Evolutionary conservation across 2,113 vertebrate genomes (phyloP).

Genomic region (Archilochus colubris): DNA sequence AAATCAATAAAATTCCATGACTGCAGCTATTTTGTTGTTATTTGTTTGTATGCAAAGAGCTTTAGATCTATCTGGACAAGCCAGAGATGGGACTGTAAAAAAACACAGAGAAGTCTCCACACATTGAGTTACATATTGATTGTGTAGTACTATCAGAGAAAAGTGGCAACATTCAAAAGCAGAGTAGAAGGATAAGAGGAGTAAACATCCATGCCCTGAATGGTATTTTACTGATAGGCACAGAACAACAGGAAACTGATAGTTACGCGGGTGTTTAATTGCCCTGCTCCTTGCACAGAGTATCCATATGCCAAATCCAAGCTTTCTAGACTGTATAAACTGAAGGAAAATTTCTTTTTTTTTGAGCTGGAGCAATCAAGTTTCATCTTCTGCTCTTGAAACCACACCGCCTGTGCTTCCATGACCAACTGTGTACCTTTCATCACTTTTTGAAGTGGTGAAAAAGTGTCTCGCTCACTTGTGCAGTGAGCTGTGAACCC

Average conservation of each 20-base stretch:
- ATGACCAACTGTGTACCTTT: neutral
- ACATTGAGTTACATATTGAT: neutral
- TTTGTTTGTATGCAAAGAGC: conserved; percentile 4
- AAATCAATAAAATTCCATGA: neutral
- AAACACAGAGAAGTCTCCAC: neutral
- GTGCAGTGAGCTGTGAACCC: neutral
- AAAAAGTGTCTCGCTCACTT: neutral
- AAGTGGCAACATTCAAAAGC: neutral
- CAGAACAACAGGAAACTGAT: neutral
- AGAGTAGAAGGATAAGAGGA: neutral
- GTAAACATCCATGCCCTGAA: neutral
- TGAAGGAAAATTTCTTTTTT: neutral
- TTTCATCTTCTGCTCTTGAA: neutral
- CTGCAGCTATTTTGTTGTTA: conserved; percentile 27
- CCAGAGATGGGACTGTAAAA: neutral
- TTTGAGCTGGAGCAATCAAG: neutral
- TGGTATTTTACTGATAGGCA: neutral
- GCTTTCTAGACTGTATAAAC: neutral
- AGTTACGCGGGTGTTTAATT: neutral
- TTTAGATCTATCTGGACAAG: neutral
- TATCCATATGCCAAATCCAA: neutral
- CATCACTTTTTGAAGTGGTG: neutral
- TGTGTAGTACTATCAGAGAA: neutral
- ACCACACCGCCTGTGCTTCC: neutral
- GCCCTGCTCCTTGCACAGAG: neutral